A percentile compares a stretch with the other conserved stretches of the same genome.
These are phyloP conservation scores for Epizoanthus rinbou DNA, from an alignment of 92 coral and sea anemone species.

Conservation along the genomic window DNA sequence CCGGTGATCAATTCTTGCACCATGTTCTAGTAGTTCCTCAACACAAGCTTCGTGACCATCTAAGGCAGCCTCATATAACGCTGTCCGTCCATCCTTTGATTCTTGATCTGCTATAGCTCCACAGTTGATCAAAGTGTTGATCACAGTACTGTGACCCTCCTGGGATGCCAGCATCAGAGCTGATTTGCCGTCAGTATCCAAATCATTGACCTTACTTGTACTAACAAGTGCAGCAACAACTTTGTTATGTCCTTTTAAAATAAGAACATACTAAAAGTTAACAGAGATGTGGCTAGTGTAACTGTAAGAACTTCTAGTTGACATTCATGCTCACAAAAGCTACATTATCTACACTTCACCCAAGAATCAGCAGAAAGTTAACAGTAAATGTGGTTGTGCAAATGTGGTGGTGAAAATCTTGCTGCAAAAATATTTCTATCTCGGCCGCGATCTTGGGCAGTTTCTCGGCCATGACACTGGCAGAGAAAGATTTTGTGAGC, in stretches of 20 bases:
- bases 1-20: slow-evolving; percentile 71
- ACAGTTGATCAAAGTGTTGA: slow-evolving; percentile 69
- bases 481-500: too few relatives aligned
- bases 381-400: too few relatives aligned
- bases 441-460: too few relatives aligned
- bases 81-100: slow-evolving; percentile 86
- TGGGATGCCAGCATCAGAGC: slow-evolving; percentile 94
- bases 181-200: slow-evolving; percentile 77
- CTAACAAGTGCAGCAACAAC: slow-evolving; percentile 72
- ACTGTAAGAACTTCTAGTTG: background rate
- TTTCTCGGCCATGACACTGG: too few relatives aligned
- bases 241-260: slow-evolving; percentile 66
- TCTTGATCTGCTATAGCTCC: slow-evolving; percentile 81
- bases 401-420: too few relatives aligned
- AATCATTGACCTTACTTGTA: slow-evolving; percentile 65
- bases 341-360: background rate
- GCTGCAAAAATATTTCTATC: too few relatives aligned
- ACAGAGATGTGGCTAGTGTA: background rate
- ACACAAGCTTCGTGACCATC: slow-evolving; percentile 87
- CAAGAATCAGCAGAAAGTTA: too few relatives aligned
- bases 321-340: background rate
- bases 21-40: slow-evolving; percentile 67
- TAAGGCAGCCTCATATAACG: slow-evolving; percentile 84
- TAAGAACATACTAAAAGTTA: background rate
- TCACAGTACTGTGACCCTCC: slow-evolving; percentile 77